Evolutionary conservation across 2,888 invertebrate species (phyloP).

Genomic region (Euspilapteryx auroguttella): DNA sequence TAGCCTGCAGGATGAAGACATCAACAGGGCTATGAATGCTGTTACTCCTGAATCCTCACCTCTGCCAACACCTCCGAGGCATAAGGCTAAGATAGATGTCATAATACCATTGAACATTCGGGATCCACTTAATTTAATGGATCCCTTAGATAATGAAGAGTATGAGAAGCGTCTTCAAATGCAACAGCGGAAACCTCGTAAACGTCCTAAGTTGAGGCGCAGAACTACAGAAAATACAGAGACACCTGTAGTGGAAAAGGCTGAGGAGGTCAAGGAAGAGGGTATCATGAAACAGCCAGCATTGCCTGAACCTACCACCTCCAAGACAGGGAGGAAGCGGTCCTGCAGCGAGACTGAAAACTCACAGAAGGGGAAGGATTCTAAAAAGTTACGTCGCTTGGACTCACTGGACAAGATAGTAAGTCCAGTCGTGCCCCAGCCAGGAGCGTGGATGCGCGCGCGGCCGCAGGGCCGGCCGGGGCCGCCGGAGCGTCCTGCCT

Average conservation of each 20-base stretch:
- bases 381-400: slow-evolving; percentile 65
- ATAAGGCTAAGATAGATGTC: slow-evolving; percentile 82
- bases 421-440: slow-evolving; percentile 89
- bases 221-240: slow-evolving; percentile 43
- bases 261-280: slow-evolving; percentile 20
- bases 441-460: slow-evolving; percentile 78
- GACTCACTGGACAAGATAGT: slow-evolving; percentile 87
- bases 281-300: slow-evolving; percentile 34
- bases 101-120: slow-evolving; percentile 90
- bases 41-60: slow-evolving; percentile 93
- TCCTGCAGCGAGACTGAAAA: slow-evolving; percentile 61
- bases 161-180: slow-evolving; percentile 77
- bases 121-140: slow-evolving; percentile 87
- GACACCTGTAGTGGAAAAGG: slow-evolving; percentile 20
- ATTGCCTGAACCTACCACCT: slow-evolving; percentile 33
- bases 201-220: slow-evolving; percentile 64
- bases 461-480: slow-evolving; percentile 30
- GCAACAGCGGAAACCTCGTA: slow-evolving; percentile 69
- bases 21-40: slow-evolving; percentile 80
- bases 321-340: slow-evolving; percentile 37
- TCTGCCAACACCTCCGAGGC: slow-evolving; percentile 77
- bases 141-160: slow-evolving; percentile 78
- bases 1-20: slow-evolving; percentile 82
- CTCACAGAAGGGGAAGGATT: slow-evolving; percentile 50
- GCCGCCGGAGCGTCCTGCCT: slow-evolving; percentile 46